A percentile compares a stretch with the other conserved stretches of the same genome.
These are phyloP conservation scores for Drosophila carrolli DNA, from an alignment of 1,140 invertebrate species.

Conservation along the genomic window DNA sequence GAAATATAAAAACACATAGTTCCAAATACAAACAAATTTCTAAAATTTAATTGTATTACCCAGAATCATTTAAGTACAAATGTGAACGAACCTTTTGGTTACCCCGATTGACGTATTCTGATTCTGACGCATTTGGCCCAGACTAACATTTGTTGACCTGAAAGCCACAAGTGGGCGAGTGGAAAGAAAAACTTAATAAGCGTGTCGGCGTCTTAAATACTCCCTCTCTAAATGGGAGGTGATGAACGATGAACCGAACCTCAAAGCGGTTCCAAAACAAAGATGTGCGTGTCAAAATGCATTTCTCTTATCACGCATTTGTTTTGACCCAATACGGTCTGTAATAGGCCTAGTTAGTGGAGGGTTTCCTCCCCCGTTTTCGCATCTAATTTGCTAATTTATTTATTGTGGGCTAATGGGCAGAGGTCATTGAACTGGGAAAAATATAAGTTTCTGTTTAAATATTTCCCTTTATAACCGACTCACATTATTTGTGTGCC, in stretches of 20 bases:
- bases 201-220: conserved; percentile 34
- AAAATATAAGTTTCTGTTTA: conserved; percentile 7
- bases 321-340: conserved; percentile 42
- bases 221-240: conserved; percentile 3
- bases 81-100: conserved; percentile 14
- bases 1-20: neutral
- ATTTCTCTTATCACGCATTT: conserved; percentile 61
- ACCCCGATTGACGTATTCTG: conserved; percentile 21
- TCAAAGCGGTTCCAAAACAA: conserved; percentile 31
- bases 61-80: conserved; percentile 7
- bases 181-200: conserved; percentile 43
- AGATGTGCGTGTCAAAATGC: conserved; percentile 75
- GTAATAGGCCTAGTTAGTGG: neutral
- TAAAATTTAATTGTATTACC: neutral
- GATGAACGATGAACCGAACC: conserved; percentile 32
- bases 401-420: neutral
- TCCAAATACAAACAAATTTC: neutral
- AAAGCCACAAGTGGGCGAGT: conserved; percentile 63
- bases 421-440: conserved; percentile 26
- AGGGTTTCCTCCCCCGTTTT: conserved; percentile 26
- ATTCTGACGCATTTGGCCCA: conserved; percentile 11
- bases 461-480: conserved; percentile 6
- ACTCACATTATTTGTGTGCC: conserved; percentile 9
- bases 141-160: conserved; percentile 15
- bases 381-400: conserved; percentile 54